Conservation (phyloP, 2,113 vertebrate genomes). For the Gambusia affinis region DNA sequence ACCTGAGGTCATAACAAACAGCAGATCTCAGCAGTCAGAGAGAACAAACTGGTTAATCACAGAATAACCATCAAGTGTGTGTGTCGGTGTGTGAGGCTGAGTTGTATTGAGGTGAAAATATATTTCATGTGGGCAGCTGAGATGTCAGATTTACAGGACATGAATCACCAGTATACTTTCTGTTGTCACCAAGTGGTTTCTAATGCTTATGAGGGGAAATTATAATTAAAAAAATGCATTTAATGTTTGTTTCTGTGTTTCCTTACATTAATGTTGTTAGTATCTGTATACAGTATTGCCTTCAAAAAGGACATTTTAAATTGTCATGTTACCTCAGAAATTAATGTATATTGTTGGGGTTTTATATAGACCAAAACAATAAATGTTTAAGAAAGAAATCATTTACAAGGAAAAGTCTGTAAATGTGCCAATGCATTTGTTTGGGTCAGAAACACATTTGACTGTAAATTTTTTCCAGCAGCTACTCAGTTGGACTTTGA, state of each 20-base stretch:
- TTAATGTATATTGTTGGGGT: too few species aligned
- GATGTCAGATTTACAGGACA: constrained; percentile 14
- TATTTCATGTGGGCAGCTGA: neutral
- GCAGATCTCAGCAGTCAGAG: constrained; percentile 8
- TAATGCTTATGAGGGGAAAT: constrained; percentile 58
- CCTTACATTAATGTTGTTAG: neutral
- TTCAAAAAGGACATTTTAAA: too few species aligned
- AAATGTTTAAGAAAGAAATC: neutral
- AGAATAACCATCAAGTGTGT: neutral
- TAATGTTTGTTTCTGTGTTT: constrained; percentile 10
- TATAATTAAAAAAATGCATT: constrained; percentile 71
- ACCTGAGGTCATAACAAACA: constrained; percentile 1
- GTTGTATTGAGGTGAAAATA: neutral
- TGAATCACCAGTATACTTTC: constrained; percentile 45
- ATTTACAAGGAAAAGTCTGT: neutral
- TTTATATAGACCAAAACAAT: neutral
- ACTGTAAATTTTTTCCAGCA: neutral
- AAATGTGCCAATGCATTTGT: neutral
- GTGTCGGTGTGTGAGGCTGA: neutral
- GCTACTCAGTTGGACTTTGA: too few species aligned
- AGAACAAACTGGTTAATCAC: neutral
- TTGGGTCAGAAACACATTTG: neutral
- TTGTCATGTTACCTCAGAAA: too few species aligned
- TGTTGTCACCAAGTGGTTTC: constrained; percentile 64
- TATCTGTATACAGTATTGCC: too few species aligned